Base-by-base conservation (phyloP, 2,888 invertebrate genomes). In the Macaria liturata region DNA sequence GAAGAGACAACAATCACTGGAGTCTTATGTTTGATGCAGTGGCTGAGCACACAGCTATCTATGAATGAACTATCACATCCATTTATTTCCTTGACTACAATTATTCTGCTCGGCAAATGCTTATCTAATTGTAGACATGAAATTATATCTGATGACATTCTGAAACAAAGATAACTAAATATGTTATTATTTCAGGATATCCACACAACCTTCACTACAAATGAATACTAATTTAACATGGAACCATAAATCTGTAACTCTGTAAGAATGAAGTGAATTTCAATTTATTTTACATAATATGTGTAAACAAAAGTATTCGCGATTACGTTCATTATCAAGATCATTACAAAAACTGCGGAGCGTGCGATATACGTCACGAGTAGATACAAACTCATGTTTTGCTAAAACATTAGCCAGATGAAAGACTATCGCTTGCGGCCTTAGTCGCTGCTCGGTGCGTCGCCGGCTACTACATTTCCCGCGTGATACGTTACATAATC, bases 41-140 rank as follows among this genome's bases (percentile, higher is more conserved):
- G 93, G 0, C 93, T 93, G 49, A 95, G 82, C 9, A 96, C 86
- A 69, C 95, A 94, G 75, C 94, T 95, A 43, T 95, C 90, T 53
- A 96, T 81, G 76, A 96, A 97, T 74, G 94, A 94, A 56, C 95
- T 94, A 79, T 96, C 96, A 68, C 95, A 94, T 50, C 94, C 93
- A 61, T 94, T 93, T 49, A 94, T 93, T 83, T 97, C 96, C 75
- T 94, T 95, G 37, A 95, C 93, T 51, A 94, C 88, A 60, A 96
- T 91, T 44, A 95, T 86, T 82, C 91, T 93, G 55, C 86, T 91
- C 34, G 86, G 76, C 48, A 94, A 82, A 50, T 92, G 86, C 69
- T 92, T 92, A 70, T 95, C 94, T 63, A 96, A 86, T 50, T 95
- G 94, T 55, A 96, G 92, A 52, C 93, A 93, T 57, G 93, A 83